Evolutionary conservation across 2,113 vertebrate genomes (phyloP), one percentile per base, ranked within the genome.

Genomic region (Archilochus colubris): DNA sequence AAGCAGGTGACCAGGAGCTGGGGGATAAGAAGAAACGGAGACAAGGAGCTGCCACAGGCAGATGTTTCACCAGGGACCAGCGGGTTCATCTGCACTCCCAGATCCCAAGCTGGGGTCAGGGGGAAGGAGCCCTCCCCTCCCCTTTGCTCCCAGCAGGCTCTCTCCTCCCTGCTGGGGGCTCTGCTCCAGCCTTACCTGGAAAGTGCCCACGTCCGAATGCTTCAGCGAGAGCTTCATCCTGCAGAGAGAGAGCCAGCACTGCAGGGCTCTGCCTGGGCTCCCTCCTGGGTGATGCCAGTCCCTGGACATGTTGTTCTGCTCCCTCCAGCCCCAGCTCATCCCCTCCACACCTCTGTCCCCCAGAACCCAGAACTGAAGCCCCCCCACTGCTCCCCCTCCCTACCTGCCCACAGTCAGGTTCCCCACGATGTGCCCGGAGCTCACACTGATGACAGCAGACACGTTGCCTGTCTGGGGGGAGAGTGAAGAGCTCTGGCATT

Each of bases 181-280:
- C 44, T 83, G 82, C 8, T 27, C 18, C 36, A 22, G 44, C 82
- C 97, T 97, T 77, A 98, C 98, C 75, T 94, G 55, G 77, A 98
- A 98, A 58, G 70, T 13, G 43, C 97, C 97, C 0, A 98, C 48
- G 17, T 97, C 55, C 0, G 98, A 98, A 13, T 94, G 90, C 93
- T 97, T 97, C 91, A 98, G 93, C 10, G 96, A 74, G 22, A 98
- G 73, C 38, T 44, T 43, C 73, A 98, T 66, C 91, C 98, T 98
- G 89, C 1, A 1, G 22, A 59, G 61, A 59, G 61, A 63, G 21
- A 36, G 3, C 31, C 1, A 3, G 10, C 31, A 72, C 83, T 48
- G 18, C 12, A 22, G 31, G 55, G 44, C 50, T 54, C 82, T 22
- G 46, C 25, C 74, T 12, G 1, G 0, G 5, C 31, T 43, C 44